Base-by-base conservation (phyloP, 2,888 invertebrate species). In the Sminthurides aquaticus region DNA sequence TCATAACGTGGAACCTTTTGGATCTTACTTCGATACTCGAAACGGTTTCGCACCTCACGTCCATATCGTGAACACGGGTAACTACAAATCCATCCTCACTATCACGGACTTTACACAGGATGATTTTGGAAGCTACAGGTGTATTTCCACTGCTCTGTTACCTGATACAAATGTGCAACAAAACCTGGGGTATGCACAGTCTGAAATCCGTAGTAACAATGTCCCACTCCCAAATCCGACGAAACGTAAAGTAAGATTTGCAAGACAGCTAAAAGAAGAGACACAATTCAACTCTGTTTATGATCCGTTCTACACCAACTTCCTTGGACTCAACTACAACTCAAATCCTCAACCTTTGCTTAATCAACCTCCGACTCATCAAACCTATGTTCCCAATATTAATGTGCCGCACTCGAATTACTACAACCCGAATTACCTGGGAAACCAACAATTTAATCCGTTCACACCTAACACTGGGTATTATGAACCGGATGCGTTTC, bases 81-180 rank as follows among this genome's bases (percentile, higher is more conserved):
- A 69, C 27, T 74, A 71, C 71, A 71, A 66, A 54, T 71, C 72
- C 11, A 43, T 69, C 11, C 60, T 74, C 1, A 56, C 58, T 18
- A 71, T 74, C 18, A 66, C 65, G 5, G 67, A 70, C 43, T 74
- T 65, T 65, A 65, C 57, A 24, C 68, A 65, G 27, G 71, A 71
- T 60, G 69, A 73, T 52, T 67, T 56, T 56, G 74, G 74, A n/a
- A 62, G 67, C n/a, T 74, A 73, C 56, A 67, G 70, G 2, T 74
- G 74, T 60, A 66, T 74, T 1, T 69, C 74, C 1, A 64, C 72
- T 3, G 71, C 74, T 2, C 64, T 72, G 11, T 60, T 74, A 8
- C 74, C 74, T 0, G 70, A 72, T 20, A 70, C 70, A 28, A 57
- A 49, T 3, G 49, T 11, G 2, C n/a, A 2, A 2, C 57, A 18